Base-by-base conservation (phyloP, 2,113 vertebrate genomes). In the Phyllopteryx taeniolatus region DNA sequence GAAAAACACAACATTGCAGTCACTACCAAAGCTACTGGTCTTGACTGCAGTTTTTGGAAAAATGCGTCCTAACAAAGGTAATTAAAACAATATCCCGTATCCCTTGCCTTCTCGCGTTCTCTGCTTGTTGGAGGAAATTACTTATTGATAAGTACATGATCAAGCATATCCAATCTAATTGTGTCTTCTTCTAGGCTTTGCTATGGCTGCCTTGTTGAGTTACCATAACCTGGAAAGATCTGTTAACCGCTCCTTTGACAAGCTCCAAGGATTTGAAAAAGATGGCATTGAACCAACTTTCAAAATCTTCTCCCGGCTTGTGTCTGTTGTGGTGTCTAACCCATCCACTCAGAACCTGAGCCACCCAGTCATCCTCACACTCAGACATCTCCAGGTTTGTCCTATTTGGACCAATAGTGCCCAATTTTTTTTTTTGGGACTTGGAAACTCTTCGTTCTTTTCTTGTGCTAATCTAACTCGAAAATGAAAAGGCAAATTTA, bases 291-390 rank as follows among this genome's bases (percentile, higher is more conserved):
- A 78, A 56, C 83, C 61, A 15, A 59, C 31, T 15, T 81, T 87
- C 60, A 71, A 82, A 51, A 47, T 79, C 8, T 73, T 83, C 80
- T 94, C 90, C 47, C 90, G 0, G 33, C 91, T 77, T 44, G 92
- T 91, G 77, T 92, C 92, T 0, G 90, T 89, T 10, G 89, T 94
- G 51, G 83, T 94, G 66, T 93, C 91, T 64, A 94, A 94, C 80
- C 83, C 68, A 0, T 61, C 90, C 15, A 92, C 92, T 0, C 13
- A 78, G 49, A 47, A 79, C 0, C 91, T 95, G 17, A 51, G 42
- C 43, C 33, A 64, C 1, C 73, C 81, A 0, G 84, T 95, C 70
- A 87, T 57, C 8, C 83, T 96, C 42, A 84, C 85, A 68, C 89
- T 96, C 81, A 86, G 67, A 68, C 90, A 94, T 71, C 14, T 5